Evolutionary conservation across 1,140 invertebrate genomes (phyloP), one percentile per base, ranked within the genome.

Genomic region (Phymastichus coffea): DNA sequence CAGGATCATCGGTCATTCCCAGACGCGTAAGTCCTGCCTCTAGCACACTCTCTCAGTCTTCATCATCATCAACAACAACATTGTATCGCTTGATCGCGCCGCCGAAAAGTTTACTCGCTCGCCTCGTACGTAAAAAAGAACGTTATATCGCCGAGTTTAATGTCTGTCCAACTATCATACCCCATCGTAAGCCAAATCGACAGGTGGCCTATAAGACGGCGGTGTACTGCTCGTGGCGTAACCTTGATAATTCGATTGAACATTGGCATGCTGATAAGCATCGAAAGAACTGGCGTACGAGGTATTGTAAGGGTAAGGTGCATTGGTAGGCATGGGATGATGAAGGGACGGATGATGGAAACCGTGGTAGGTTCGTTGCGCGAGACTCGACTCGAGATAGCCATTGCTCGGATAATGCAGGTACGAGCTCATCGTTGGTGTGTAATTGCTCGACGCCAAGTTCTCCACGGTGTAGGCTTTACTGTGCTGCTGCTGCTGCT

Each of bases 401-500:
- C 76, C 71, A 44, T 79, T 80, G 37, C 72, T 71, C n/a, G n/a
- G n/a, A n/a, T n/a, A n/a, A n/a, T n/a, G n/a, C n/a, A n/a, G n/a
- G n/a, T n/a, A n/a, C 40, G 75, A 70, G 8, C 70, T 70, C 1
- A 48, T 37, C 0, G 51, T 78, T 1, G 76, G 75, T 10, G 75
- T 78, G 51, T 77, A 78, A 58, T 78, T 80, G 63, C 76, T 80
- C n/a, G 78, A 78, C 6, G 77, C 74, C 0, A 80, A 68, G 61
- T 80, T 79, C 51, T 79, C 78, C 15, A 80, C 76, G 1, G 78
- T 78, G 41, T 80, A 79, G 0, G 75, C 77, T 49, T 80, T 80
- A 60, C 77, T 79, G 59, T 78, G 77, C 6, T 77, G 74, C 7
- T 75, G 75, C 6, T 79, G 46, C 22, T 33, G 26, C 14, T 44